Percentiles rank a stretch among this genome's conserved stretches.
These are phyloP conservation scores for Diplosoma virens DNA, from an alignment of 23 tunicate genomes.

Conservation along the genomic window DNA sequence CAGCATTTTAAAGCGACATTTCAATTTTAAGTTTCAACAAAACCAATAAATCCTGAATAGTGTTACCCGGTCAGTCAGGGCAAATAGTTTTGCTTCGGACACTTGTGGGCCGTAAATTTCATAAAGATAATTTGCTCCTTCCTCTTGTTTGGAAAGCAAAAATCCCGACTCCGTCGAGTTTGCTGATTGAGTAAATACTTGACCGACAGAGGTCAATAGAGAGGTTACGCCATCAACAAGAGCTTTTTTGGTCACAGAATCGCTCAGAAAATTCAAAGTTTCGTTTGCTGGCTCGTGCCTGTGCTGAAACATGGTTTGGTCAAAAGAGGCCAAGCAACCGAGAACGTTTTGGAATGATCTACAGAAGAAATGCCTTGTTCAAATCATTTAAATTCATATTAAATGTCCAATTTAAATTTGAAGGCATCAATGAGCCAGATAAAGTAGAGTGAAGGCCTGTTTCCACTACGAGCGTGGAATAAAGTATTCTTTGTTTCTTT, in stretches of 20 bases:
- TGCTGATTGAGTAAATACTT: constrained; percentile 13
- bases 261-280: background rate
- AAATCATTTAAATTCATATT: too few relatives aligned
- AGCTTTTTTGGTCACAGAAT: too few relatives aligned
- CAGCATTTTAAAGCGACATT: too few relatives aligned
- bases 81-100: constrained; percentile 62
- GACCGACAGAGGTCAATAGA: constrained; percentile 21
- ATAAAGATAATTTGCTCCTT: constrained; percentile 37
- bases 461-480: too few relatives aligned
- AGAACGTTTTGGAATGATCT: constrained; percentile 79
- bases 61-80: constrained; percentile 55
- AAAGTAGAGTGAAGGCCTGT: too few relatives aligned
- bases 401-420: too few relatives aligned
- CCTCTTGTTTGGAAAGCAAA: constrained; percentile 14
- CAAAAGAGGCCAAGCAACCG: constrained; percentile 71
- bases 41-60: too few relatives aligned
- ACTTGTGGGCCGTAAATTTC: constrained; percentile 68
- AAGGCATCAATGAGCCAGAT: too few relatives aligned
- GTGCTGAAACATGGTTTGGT: constrained; percentile 41
- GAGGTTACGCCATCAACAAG: background rate
- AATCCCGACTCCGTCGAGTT: constrained; percentile 24
- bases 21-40: too few relatives aligned
- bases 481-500: too few relatives aligned
- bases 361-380: too few relatives aligned
- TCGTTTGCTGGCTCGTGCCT: constrained; percentile 6